Conservation (phyloP, 1,140 invertebrate species). For the Hyles vespertilio region DNA sequence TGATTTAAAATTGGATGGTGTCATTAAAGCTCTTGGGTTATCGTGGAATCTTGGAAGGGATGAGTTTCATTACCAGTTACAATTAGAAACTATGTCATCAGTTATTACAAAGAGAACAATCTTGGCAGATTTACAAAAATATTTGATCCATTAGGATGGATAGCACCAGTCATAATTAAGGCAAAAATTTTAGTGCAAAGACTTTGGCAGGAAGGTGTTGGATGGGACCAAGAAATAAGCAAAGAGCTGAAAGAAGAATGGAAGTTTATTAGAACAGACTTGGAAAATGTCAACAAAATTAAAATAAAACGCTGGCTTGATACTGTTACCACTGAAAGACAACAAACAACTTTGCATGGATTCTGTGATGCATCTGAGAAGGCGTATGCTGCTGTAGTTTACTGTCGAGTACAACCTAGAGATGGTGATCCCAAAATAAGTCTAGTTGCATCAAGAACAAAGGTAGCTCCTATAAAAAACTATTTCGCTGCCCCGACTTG, state of each 20-base stretch:
- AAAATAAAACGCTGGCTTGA: conserved; percentile 29
- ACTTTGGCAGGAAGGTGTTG: conserved; percentile 35
- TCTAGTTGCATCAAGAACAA: conserved; percentile 25
- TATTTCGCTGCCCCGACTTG: conserved; percentile 67
- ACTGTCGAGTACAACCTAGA: conserved; percentile 16
- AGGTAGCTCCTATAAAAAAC: conserved; percentile 26
- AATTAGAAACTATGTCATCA: conserved; percentile 12
- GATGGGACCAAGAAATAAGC: conserved; percentile 41
- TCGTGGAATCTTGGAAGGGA: conserved; percentile 31
- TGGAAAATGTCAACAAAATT: conserved; percentile 26
- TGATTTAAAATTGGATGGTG: conserved; percentile 18
- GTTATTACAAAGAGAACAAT: conserved; percentile 36
- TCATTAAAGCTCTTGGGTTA: conserved; percentile 27
- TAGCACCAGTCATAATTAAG: conserved; percentile 34
- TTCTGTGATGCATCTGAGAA: conserved; percentile 35
- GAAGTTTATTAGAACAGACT: conserved; percentile 24
- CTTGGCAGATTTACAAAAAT: conserved; percentile 36
- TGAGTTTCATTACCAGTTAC: conserved; percentile 24
- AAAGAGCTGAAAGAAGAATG: conserved; percentile 27
- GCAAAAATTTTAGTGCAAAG: conserved; percentile 48
- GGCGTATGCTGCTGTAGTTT: conserved; percentile 33
- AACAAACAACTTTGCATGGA: conserved; percentile 35
- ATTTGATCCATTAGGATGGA: conserved; percentile 47
- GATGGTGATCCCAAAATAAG: conserved; percentile 11
- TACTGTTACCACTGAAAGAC: conserved; percentile 11